Evolutionary conservation across 2,888 invertebrate genomes (phyloP), one percentile per base, ranked within the genome.

Genomic region (Geotrupes spiniger): DNA sequence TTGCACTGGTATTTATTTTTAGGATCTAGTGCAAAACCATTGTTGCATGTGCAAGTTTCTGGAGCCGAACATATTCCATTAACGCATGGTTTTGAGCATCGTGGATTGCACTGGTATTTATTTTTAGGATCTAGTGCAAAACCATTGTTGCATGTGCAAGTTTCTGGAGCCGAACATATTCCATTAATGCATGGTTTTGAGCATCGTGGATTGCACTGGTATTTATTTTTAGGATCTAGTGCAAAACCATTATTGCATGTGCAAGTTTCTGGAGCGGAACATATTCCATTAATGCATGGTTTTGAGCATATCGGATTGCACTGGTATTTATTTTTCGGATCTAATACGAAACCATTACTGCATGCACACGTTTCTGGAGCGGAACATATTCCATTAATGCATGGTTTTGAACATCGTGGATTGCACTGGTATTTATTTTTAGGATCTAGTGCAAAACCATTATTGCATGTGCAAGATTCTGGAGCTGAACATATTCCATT

Each of bases 311-410:
- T 36, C 5, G 58, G 55, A 14, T 44, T 46, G 42, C 58, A 58
- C 25, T 45, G 28, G 8, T 48, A 54, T 48, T 46, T 46, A 38
- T 51, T 51, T 28, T 51, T 52, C 8, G 43, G 48, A 31, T 48
- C 48, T 0, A 48, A 10, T 3, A 43, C 8, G 25, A 29, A 48
- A 2, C 43, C 48, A 14, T 12, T 31, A 11, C 21, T 43, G 21
- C 45, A 46, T 2, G 53, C 48, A 43, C 71, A 71, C 2, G 40
- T 47, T 46, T 66, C 60, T 1, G 69, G 69, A 1, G 60, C 59
- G 2, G 56, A 46, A 44, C 70, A 70, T 8, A 60, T 61, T 0
- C 75, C 76, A 49, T 78, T 70, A 1, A 54, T 52, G 53, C 78
- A 78, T 2, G 62, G 54, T 1, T 62, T 47, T 0, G 49, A 43